Evolutionary conservation across 2,113 vertebrate species (phyloP).

Genomic region (human): DNA sequence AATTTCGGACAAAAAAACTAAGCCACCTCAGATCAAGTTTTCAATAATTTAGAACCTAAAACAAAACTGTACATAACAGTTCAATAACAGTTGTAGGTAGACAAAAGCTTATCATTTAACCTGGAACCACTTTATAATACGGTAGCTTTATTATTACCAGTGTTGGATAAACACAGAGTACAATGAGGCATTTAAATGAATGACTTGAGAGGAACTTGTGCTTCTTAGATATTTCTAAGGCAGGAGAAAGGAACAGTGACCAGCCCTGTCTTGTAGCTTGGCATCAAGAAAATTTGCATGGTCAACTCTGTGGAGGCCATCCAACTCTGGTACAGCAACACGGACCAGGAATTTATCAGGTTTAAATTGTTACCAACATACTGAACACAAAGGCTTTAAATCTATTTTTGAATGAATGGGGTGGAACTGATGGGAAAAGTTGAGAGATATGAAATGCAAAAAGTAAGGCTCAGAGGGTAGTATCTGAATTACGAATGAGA

Average conservation of each 20-base stretch:
- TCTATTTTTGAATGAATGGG: constrained; percentile 54
- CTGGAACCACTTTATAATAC: constrained; percentile 1
- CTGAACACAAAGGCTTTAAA: constrained; percentile 25
- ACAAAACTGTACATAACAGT: not conserved
- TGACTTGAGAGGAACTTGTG: constrained; percentile 44
- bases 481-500: constrained; percentile 44
- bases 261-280: not conserved
- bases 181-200: constrained; percentile 66
- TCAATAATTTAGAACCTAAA: constrained; percentile 16
- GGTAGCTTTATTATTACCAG: constrained; percentile 53
- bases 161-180: constrained; percentile 62
- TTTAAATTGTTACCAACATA: constrained; percentile 28
- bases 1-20: not conserved
- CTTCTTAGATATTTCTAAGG: constrained; percentile 27
- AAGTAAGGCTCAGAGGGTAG: constrained; percentile 21
- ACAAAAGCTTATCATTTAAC: constrained; percentile 75
- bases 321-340: constrained; percentile 64
- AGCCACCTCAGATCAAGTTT: constrained; percentile 21
- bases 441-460: constrained; percentile 52
- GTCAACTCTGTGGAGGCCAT: constrained; percentile 54
- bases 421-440: constrained; percentile 38
- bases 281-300: constrained; percentile 38
- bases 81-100: constrained; percentile 36
- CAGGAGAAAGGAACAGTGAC: constrained; percentile 25
- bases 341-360: constrained; percentile 47